Evolutionary conservation across 1,140 invertebrate species (phyloP), one percentile per base, ranked within the genome.

Genomic region (Chelonus insularis): DNA sequence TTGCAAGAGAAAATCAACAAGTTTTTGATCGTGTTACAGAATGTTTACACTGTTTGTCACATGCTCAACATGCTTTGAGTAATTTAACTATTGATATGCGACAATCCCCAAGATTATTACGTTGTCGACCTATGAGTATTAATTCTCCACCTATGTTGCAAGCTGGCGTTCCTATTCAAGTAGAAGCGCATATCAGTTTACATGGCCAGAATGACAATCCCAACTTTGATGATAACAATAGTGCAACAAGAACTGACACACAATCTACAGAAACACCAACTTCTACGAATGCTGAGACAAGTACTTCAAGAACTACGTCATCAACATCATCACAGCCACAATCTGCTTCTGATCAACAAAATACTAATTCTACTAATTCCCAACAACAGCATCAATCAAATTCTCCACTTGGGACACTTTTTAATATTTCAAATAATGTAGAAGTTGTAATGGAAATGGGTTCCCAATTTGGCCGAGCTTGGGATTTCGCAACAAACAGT

Each of bases 51-150:
- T 89, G 87, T 56, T 80, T 96, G 55, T 87, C 92, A 4, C 95
- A 97, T 73, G 89, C 91, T 18, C 91, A 91, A 75, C 95, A 97
- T 75, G 88, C 89, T 2, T 80, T 95, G 7, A 96, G 93, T 72
- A 95, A 97, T 70, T 83, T 95, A 25, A 89, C 89, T 75, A 84
- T 93, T 36, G 86, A 92, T 65, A 83, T 92, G 25, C 81, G 82
- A 20, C 83, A 85, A 62, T 76, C 85, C 5, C 86, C 89, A 9
- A 80, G 92, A 62, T 83, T 85, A 62, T 79, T 95, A 18, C 81
- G 87, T 47, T 91, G 89, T 68, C 83, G 87, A 34, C 88, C 89
- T 23, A 86, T 91, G 58, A 77, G 91, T 36, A 86, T 91, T n/a
- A 88, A 90, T 68, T 88, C 90, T 62, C 85, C 86, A 2, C 79